These are phyloP conservation scores for Marronus borbonicus DNA, from an alignment of 2,888 invertebrate species.

Conservation along the genomic window DNA sequence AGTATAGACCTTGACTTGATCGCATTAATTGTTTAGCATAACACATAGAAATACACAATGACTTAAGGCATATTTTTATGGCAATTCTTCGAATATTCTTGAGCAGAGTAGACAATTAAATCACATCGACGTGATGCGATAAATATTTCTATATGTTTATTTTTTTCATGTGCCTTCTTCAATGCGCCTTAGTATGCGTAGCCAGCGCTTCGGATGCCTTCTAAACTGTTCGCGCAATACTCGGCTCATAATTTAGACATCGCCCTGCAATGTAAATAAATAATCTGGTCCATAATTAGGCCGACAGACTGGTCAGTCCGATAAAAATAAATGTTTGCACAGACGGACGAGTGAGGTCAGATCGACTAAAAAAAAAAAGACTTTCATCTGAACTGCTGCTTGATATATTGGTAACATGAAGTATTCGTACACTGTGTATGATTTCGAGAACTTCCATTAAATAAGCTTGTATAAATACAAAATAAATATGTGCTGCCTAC, in stretches of 20 bases:
- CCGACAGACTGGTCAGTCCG: slow-evolving; percentile 26
- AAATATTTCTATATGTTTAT: slow-evolving; percentile 6
- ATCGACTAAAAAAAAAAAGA: slow-evolving; percentile 9
- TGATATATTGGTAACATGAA: slow-evolving; percentile 9
- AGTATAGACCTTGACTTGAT: too few relatives aligned
- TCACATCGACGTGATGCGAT: neutral
- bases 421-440: neutral
- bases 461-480: neutral
- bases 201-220: neutral
- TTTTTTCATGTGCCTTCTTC: neutral
- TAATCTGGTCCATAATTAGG: slow-evolving; percentile 43
- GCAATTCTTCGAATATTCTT: slow-evolving; percentile 3
- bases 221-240: slow-evolving; percentile 2
- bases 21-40: too few relatives aligned
- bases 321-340: slow-evolving; percentile 39
- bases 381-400: slow-evolving; percentile 23
- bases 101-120: neutral
- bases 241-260: slow-evolving; percentile 26
- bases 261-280: slow-evolving; percentile 41
- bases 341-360: slow-evolving; percentile 40
- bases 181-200: too few relatives aligned
- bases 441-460: neutral
- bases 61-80: neutral
- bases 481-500: neutral
- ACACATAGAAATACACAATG: too few relatives aligned